Conservation (phyloP, 2,797 vertebrate genomes). For the Acanthiza pusilla region DNA sequence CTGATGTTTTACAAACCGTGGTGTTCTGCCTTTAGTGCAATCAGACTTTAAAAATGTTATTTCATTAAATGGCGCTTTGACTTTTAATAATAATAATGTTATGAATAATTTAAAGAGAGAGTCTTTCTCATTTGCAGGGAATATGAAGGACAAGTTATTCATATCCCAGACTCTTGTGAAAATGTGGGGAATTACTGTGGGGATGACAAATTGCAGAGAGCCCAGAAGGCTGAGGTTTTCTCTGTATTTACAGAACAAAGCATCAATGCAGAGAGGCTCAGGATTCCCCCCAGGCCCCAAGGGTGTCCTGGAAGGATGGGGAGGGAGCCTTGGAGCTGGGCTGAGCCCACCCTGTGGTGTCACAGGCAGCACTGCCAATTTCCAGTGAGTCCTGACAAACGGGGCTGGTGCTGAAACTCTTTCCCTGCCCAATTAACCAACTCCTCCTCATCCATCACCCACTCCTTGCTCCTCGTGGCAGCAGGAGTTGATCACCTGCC, state of each 20-base stretch:
- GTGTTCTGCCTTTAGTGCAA: neutral
- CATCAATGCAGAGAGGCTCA: neutral
- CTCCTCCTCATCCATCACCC: neutral
- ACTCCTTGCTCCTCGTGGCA: neutral
- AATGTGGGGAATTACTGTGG: neutral
- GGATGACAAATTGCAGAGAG: neutral
- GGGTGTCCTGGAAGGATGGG: neutral
- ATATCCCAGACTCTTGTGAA: neutral
- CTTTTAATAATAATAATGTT: slow-evolving; percentile 21
- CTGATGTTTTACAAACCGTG: neutral
- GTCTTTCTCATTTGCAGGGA: neutral
- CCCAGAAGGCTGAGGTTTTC: neutral
- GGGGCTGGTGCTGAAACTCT: neutral
- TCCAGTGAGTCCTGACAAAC: neutral
- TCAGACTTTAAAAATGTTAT: neutral
- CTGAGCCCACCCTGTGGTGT: neutral
- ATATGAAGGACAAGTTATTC: neutral
- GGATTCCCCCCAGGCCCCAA: neutral
- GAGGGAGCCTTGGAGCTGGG: neutral
- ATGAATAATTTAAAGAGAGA: slow-evolving; percentile 23
- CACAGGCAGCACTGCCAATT: accelerated
- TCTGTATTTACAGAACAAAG: neutral
- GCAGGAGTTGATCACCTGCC: neutral
- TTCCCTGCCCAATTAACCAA: neutral
- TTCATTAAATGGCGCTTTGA: slow-evolving; percentile 3